Percentiles rank a stretch among this genome's conserved stretches.
Conservation (phyloP, 1,140 invertebrate species). For the Aphis gossypii region DNA sequence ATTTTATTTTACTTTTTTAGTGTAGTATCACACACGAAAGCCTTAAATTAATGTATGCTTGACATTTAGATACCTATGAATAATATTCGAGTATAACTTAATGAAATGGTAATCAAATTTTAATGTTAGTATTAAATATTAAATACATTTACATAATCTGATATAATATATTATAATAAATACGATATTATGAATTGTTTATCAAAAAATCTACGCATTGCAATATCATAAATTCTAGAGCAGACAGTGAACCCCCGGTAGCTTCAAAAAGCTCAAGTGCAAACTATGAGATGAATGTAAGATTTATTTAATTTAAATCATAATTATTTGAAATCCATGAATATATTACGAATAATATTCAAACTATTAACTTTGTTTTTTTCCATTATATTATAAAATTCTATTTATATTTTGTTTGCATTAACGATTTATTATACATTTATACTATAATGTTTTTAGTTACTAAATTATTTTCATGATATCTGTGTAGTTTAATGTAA, state of each 20-base stretch:
- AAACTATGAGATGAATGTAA: background rate
- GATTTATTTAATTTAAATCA: background rate
- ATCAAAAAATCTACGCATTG: background rate
- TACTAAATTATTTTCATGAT: background rate
- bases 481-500: background rate
- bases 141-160: background rate
- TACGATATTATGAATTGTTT: background rate
- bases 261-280: background rate
- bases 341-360: background rate
- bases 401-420: too few species aligned
- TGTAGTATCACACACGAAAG: background rate
- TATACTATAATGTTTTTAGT: too few species aligned
- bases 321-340: background rate
- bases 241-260: background rate
- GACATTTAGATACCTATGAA: background rate
- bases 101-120: conserved; percentile 11
- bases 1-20: background rate
- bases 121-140: background rate
- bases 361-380: background rate
- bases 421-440: too few species aligned
- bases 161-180: background rate
- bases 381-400: too few species aligned
- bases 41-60: background rate
- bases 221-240: background rate
- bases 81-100: background rate